Conservation (phyloP, 1,140 invertebrate species). For the Venturia canescens region DNA sequence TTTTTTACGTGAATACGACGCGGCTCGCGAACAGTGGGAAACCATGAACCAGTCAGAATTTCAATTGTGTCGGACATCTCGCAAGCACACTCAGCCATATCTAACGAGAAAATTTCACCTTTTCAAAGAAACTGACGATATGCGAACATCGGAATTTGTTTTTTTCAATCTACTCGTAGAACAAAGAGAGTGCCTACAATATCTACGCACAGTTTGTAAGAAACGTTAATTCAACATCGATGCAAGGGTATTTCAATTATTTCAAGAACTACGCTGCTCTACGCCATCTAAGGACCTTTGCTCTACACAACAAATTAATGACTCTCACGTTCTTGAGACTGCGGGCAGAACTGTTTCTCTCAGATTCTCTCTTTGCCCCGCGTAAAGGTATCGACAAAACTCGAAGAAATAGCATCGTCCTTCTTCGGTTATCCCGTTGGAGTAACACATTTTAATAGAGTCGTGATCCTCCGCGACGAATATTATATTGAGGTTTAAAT, state of each 20-base stretch:
- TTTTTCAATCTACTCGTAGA: background rate
- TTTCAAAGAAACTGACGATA: background rate
- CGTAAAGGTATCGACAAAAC: background rate
- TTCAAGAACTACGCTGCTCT: slow-evolving; percentile 16
- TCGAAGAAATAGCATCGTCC: background rate
- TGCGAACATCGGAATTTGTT: too few species aligned
- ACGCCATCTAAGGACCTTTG: background rate
- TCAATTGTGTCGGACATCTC: too few species aligned
- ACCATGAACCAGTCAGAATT: background rate
- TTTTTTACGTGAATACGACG: background rate
- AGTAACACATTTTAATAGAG: background rate
- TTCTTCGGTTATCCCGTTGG: background rate
- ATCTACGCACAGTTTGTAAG: slow-evolving; percentile 23
- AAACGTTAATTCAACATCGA: background rate
- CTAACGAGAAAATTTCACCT: background rate
- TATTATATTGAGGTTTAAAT: background rate
- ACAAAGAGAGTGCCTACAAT: slow-evolving; percentile 13
- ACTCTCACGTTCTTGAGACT: background rate
- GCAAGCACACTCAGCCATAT: background rate
- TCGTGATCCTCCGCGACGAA: background rate
- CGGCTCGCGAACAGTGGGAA: background rate
- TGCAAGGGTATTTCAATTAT: background rate
- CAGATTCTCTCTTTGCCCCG: background rate
- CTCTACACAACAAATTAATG: slow-evolving; percentile 13
- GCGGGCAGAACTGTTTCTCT: too few species aligned